Conservation (phyloP, 1,140 invertebrate genomes). For the Ephestia elutella region DNA sequence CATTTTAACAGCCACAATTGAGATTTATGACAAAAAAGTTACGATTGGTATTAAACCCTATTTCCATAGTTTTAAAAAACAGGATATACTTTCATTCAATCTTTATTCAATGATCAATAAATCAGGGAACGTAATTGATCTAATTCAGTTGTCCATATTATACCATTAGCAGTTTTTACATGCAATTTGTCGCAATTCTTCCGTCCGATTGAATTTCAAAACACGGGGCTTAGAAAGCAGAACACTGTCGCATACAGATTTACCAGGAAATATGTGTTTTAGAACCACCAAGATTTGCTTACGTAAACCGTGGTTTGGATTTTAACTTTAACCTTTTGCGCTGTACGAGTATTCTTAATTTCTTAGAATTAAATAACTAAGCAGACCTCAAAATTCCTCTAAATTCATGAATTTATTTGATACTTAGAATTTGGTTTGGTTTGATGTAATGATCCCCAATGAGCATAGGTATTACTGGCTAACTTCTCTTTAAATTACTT, state of each 20-base stretch:
- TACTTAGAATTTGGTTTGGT: no score
- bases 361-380: no score
- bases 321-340: not conserved
- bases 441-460: no score
- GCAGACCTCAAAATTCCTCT: no score
- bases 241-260: not conserved
- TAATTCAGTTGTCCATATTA: not conserved
- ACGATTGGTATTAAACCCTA: no score
- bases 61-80: no score
- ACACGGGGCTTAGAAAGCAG: conserved; percentile 4
- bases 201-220: not conserved
- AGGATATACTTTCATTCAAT: not conserved
- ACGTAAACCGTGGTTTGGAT: not conserved
- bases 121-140: not conserved
- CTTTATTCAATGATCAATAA: not conserved
- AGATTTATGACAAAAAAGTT: no score
- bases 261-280: not conserved
- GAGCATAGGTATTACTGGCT: no score
- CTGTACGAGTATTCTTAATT: no score
- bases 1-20: no score
- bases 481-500: no score
- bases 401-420: no score
- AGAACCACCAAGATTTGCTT: not conserved
- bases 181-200: not conserved
- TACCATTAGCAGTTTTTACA: not conserved